Evolutionary conservation across 2,113 vertebrate species (phyloP).

Genomic region (Semicossyphus pulcher): DNA sequence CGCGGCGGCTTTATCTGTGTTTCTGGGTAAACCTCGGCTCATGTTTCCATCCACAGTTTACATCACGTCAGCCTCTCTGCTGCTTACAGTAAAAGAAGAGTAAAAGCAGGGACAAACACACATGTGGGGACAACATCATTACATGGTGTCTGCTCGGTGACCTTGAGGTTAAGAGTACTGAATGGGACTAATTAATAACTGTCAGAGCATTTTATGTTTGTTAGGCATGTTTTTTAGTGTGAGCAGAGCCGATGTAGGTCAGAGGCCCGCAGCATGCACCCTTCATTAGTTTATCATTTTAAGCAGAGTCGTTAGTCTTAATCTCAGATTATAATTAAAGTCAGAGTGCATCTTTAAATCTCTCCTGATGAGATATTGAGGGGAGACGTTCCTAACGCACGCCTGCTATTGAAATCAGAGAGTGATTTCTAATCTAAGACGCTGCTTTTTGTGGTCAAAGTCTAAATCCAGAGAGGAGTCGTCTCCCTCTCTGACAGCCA

Average conservation of each 20-base stretch:
- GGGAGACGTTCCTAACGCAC: conserved; percentile 43
- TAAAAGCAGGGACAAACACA: conserved; percentile 47
- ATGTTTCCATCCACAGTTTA: conserved; percentile 40
- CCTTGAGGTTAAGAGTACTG: conserved; percentile 80
- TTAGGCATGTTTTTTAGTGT: conserved; percentile 65
- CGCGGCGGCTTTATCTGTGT: conserved; percentile 51
- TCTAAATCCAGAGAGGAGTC: conserved; percentile 66
- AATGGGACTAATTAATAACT: conserved; percentile 83
- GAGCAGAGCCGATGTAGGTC: conserved; percentile 76
- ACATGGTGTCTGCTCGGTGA: conserved; percentile 78
- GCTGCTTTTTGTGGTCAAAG: conserved; percentile 45
- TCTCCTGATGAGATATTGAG: conserved; percentile 68
- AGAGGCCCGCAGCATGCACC: conserved; percentile 66
- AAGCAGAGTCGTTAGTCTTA: conserved; percentile 67
- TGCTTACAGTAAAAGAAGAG: conserved; percentile 55
- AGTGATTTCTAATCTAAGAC: conserved; percentile 58
- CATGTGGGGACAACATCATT: conserved; percentile 71
- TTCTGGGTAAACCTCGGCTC: conserved; percentile 62
- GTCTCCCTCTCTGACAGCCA: conserved; percentile 69
- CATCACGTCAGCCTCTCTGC: conserved; percentile 51
- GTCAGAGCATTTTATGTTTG: conserved; percentile 76
- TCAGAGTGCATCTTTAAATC: conserved; percentile 68
- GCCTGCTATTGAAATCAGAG: conserved; percentile 62
- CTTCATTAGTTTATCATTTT: conserved; percentile 72
- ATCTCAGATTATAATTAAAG: conserved; percentile 73